Evolutionary conservation across 2,888 invertebrate species (phyloP), one percentile per base, ranked within the genome.

Genomic region (Drepanosiphum platanoidis): DNA sequence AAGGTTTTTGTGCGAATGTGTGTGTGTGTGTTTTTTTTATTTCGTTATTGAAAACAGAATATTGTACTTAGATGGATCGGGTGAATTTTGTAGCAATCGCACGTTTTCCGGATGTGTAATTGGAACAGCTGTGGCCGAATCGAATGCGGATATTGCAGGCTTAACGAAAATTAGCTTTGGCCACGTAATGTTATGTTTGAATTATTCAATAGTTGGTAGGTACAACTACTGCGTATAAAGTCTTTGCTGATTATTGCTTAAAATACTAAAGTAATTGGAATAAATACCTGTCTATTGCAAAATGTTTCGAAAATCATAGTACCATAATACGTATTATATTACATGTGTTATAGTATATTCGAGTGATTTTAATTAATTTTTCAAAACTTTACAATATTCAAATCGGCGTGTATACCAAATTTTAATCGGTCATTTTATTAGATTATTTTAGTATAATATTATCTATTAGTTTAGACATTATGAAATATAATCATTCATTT

Each of bases 81-180:
- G 13, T 61, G 32, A 36, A 66, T 75, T 75, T 83, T 30, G 66
- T 74, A 2, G 74, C 74, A 66, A 75, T 83, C 61, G 71, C 81
- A 72, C 81, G 81, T 72, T 81, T 78, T 71, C 58, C 71, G 61
- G 71, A 83, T 46, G 32, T 46, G 27, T 70, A 77, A 75, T 75
- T 75, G 75, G 75, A 68, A 77, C 84, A 84, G 84, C 84, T 84
- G 84, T 52, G 22, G 70, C 70, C 36, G 68, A 71, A 70, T 68
- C 84, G 84, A 77, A 84, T 75, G 52, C 83, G 39, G 27, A 84
- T n/a, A n/a, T 77, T n/a, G n/a, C n/a, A n/a, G 83, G 72, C 42
- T 83, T 74, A 77, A 39, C 32, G 30, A 77, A 36, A 46, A 77
- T 77, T 66, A 77, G 84, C 42, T 83, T 66, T 75, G 32, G 46